phyloP scores from a whole-genome alignment of 2,888 invertebrate genomes.

The Eilema griseolum region DNA sequence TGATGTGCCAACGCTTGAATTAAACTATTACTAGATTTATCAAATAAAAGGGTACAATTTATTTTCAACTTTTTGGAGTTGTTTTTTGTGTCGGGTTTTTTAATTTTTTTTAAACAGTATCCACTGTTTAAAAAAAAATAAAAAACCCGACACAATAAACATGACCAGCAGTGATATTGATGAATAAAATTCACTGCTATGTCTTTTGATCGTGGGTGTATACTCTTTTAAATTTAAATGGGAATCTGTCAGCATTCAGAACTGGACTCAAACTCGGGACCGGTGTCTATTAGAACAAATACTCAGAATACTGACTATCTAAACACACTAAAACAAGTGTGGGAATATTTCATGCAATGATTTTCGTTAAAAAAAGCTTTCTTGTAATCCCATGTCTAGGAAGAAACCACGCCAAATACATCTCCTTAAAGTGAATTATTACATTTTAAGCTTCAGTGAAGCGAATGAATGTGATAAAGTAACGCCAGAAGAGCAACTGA shows the following conservation, averaged over 20 bases:
- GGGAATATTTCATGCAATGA: neutral
- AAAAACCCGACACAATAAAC: no score
- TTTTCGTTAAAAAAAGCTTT: neutral
- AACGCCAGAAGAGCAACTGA: constrained; percentile 16
- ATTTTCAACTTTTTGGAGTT: no score
- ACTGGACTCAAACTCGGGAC: neutral
- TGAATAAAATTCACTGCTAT: no score
- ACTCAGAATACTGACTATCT: neutral
- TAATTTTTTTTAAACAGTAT: no score
- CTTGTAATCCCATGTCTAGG: neutral
- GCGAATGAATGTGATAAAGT: constrained; percentile 21
- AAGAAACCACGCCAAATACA: neutral
- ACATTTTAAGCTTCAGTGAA: constrained; percentile 23
- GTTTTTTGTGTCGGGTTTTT: no score
- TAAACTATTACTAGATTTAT: no score
- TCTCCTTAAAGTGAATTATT: constrained; percentile 16
- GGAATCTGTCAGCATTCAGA: neutral
- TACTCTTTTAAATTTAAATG: neutral
- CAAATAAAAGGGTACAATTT: no score
- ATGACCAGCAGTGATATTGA: no score
- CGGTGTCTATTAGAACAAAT: no score
- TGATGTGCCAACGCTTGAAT: no score
- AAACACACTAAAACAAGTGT: neutral
- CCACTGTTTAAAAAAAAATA: no score
- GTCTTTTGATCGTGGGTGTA: no score